Evolutionary conservation across 2,797 vertebrate genomes (phyloP), one percentile per base, ranked within the genome.

Genomic region (Aeoliscus strigatus): DNA sequence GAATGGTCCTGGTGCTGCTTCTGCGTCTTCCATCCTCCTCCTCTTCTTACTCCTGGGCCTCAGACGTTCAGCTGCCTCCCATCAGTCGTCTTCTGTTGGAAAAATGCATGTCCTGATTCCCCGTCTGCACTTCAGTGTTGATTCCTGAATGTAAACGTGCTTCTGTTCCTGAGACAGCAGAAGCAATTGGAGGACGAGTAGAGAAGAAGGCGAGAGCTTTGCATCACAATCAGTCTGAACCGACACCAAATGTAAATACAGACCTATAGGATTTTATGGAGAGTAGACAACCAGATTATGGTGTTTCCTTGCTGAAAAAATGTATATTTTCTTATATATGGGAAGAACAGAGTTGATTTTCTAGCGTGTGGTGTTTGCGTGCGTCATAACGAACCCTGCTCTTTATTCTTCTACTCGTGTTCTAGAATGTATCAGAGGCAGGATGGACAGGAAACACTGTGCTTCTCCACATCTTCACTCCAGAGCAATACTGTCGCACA

Each of bases 121-220:
- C n/a, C 44, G 18, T 61, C 53, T 46, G 56, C 71, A 67, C 74
- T 77, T 27, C n/a, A 8, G 51, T 69, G 82, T 75, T 56, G 51
- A 82, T 78, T 82, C 70, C 80, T 85, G 85, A 90, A 87, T 85
- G 86, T 87, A 86, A 70, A 71, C 82, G 70, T 75, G 73, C 66
- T 82, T 83, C 67, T 82, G 69, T 64, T 84, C 67, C 75, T 67
- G 53, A 75, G 69, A 73, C 66, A 66, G 64, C 70, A 77, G 54
- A 81, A 79, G 55, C 73, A 66, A 74, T 23, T n/a, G n/a, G n/a
- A 56, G 49, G 43, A 55, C 40, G 53, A 37, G 46, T 45, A 49
- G 36, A 60, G 33, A 37, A 73, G 25, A 71, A 67, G 48, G 60
- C 54, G 59, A 75, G 56, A 56, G 72, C 81, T 69, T 82, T 82